A percentile compares a stretch with the other conserved stretches of the same genome.
Evolutionary conservation across 2,888 invertebrate genomes (phyloP).

Genomic region (Aradus depressus): DNA sequence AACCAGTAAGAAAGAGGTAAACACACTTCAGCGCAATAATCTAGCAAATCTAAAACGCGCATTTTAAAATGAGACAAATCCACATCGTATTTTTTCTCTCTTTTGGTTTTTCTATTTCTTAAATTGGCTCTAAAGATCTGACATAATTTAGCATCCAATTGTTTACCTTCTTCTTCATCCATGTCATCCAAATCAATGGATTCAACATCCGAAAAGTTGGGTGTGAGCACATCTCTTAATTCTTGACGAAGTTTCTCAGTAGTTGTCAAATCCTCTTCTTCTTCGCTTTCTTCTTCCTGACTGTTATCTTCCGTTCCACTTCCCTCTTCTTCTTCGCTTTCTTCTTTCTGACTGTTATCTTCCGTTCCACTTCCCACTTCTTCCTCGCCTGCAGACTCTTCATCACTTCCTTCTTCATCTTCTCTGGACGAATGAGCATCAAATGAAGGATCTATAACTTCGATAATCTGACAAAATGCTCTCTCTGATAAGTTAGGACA

Average conservation of each 20-base stretch:
- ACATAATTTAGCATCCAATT: constrained; percentile 2
- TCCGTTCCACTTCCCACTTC: too few relatives aligned
- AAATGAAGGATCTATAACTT: constrained; percentile 13
- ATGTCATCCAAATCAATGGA: constrained; percentile 10
- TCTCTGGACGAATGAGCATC: constrained; percentile 6
- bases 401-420: not conserved
- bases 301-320: too few relatives aligned
- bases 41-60: constrained; percentile 10
- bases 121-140: constrained; percentile 11
- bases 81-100: constrained; percentile 2
- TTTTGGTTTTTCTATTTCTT: constrained; percentile 1
- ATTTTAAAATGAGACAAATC: constrained; percentile 12
- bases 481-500: constrained; percentile 2
- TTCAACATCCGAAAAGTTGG: constrained; percentile 3
- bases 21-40: constrained; percentile 10
- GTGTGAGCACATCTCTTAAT: constrained; percentile 4
- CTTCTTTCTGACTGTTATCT: too few relatives aligned
- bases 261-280: not conserved
- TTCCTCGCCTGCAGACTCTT: not conserved
- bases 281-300: not conserved
- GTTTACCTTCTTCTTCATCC: constrained; percentile 12
- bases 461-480: constrained; percentile 9
- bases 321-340: not conserved
- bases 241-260: constrained; percentile 12
- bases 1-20: constrained; percentile 13